phyloP scores from a whole-genome alignment of 2,113 vertebrate genomes.

The Petrocephalus microphthalmus region DNA sequence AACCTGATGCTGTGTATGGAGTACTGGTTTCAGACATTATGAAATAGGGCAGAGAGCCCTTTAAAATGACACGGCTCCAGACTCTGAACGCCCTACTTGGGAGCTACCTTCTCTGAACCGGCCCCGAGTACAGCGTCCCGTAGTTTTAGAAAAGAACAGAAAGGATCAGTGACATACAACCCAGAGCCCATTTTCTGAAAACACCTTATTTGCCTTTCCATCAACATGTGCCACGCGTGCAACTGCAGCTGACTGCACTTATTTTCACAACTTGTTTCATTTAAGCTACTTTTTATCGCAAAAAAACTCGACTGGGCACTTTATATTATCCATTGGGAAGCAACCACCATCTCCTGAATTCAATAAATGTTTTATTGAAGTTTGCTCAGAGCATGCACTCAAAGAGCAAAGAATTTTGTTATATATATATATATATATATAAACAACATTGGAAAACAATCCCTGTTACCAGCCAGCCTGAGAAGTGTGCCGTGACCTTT shows the following conservation, averaged over 20 bases:
- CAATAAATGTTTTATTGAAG: slow-evolving; percentile 3
- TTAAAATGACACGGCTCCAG: slow-evolving; percentile 32
- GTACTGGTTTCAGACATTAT: neutral
- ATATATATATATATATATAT: neutral
- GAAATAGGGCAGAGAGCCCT: slow-evolving; percentile 16
- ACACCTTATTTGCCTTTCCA: neutral
- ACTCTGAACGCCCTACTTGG: slow-evolving; percentile 20
- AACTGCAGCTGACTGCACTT: neutral
- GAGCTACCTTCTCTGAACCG: neutral
- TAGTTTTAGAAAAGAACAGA: neutral
- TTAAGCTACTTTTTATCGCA: neutral
- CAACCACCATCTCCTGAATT: neutral
- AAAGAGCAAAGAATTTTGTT: neutral
- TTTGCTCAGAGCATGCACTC: neutral
- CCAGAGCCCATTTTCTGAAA: neutral
- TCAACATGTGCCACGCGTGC: neutral
- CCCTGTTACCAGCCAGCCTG: slow-evolving; percentile 9
- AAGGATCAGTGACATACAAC: neutral
- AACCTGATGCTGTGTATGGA: neutral
- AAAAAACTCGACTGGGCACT: neutral
- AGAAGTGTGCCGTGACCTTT: slow-evolving; percentile 17
- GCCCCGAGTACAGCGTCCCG: slow-evolving; percentile 15
- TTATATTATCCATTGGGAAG: slow-evolving; percentile 60
- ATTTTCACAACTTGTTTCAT: neutral
- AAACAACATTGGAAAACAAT: neutral